These are phyloP conservation scores for Pomacea maculata DNA, from an alignment of 1,140 invertebrate species.

Conservation along the genomic window DNA sequence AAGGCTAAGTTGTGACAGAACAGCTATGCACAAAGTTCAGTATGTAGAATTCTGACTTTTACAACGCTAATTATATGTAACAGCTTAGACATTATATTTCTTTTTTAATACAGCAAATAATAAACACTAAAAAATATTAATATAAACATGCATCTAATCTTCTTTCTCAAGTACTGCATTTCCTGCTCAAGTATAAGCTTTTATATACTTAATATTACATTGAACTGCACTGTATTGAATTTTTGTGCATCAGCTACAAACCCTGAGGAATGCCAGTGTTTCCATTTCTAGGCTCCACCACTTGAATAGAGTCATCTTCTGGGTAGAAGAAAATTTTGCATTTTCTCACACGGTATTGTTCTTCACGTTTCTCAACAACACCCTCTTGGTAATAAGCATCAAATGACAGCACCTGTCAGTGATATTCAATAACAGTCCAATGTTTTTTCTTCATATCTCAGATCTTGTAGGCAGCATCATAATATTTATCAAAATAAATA, in stretches of 20 bases:
- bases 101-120: too few species aligned
- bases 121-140: too few species aligned
- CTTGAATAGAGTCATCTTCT: slow-evolving; percentile 67
- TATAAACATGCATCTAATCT: too few species aligned
- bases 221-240: too few species aligned
- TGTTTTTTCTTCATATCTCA: not conserved
- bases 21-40: too few species aligned
- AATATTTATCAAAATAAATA: slow-evolving; percentile 60
- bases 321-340: slow-evolving; percentile 67
- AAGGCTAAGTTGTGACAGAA: too few species aligned
- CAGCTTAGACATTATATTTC: too few species aligned
- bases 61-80: too few species aligned
- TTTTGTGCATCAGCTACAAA: slow-evolving; percentile 23
- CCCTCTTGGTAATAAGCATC: slow-evolving; percentile 66
- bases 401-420: slow-evolving; percentile 56
- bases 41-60: too few species aligned
- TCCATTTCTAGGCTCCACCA: slow-evolving; percentile 64
- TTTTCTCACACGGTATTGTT: slow-evolving; percentile 63
- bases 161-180: too few species aligned
- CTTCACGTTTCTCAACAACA: slow-evolving; percentile 63
- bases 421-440: not conserved
- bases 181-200: too few species aligned
- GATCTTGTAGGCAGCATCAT: not conserved
- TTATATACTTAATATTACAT: too few species aligned
- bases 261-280: slow-evolving; percentile 66